Evolutionary conservation across 1,140 invertebrate genomes (phyloP).

Genomic region (Watersipora subatra): DNA sequence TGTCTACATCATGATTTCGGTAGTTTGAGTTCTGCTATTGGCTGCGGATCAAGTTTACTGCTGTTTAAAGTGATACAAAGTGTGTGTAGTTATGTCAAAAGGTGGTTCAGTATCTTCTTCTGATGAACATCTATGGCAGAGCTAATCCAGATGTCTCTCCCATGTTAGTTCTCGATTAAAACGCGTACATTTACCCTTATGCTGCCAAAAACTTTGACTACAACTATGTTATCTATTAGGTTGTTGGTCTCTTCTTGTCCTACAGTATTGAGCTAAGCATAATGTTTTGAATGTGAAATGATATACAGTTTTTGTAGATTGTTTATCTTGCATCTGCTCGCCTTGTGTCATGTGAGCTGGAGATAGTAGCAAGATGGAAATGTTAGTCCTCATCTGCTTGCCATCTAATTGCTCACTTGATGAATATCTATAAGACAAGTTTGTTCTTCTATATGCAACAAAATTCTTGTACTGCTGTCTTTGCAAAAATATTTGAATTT

Average conservation of each 20-base stretch:
- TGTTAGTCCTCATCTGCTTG: background rate
- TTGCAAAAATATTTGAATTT: background rate
- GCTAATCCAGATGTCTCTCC: no score
- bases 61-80: no score
- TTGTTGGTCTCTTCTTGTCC: background rate
- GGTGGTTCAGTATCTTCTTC: no score
- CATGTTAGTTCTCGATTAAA: no score
- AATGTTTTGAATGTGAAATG: background rate
- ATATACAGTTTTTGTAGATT: background rate
- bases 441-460: constrained; percentile 5
- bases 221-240: no score
- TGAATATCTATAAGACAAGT: background rate
- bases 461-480: background rate
- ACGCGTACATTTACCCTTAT: no score
- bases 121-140: no score
- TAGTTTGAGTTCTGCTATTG: no score
- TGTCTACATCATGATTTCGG: no score
- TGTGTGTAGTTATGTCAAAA: no score
- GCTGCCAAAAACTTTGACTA: no score
- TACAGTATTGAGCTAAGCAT: background rate
- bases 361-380: background rate
- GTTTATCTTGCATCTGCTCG: background rate
- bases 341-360: background rate
- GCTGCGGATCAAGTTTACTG: no score
- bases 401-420: constrained; percentile 4